Evolutionary conservation across 2,113 vertebrate genomes (phyloP).

Genomic region (Pagrus major): DNA sequence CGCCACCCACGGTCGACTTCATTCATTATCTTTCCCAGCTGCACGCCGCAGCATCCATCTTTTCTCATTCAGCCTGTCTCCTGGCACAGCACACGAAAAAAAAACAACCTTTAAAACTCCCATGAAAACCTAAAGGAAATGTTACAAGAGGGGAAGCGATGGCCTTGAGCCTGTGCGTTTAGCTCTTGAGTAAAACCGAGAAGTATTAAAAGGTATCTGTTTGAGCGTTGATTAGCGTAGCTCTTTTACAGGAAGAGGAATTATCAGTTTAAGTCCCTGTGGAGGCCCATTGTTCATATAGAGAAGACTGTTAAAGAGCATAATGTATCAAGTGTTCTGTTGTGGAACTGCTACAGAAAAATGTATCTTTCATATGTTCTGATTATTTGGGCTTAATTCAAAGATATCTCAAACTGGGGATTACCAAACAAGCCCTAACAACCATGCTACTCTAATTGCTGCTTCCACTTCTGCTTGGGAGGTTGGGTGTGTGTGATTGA

Average conservation of each 20-base stretch:
- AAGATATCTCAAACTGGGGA: slow-evolving; percentile 24
- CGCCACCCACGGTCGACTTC: slow-evolving; percentile 80
- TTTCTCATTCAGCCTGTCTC: slow-evolving; percentile 70
- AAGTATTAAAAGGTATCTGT: slow-evolving; percentile 29
- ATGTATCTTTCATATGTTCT: slow-evolving; percentile 24
- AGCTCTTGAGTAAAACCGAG: slow-evolving; percentile 2
- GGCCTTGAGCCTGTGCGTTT: slow-evolving; percentile 25
- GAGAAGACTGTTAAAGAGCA: slow-evolving; percentile 28
- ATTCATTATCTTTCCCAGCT: slow-evolving; percentile 83
- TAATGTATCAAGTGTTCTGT: slow-evolving; percentile 12
- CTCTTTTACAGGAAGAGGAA: slow-evolving; percentile 11
- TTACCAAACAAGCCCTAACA: slow-evolving; percentile 33
- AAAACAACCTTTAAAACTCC: slow-evolving; percentile 45
- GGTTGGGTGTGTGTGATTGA: slow-evolving; percentile 8
- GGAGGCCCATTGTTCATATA: slow-evolving; percentile 30
- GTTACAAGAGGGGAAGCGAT: slow-evolving; percentile 4
- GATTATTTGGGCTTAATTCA: slow-evolving; percentile 42
- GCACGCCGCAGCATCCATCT: slow-evolving; percentile 73
- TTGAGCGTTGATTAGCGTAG: slow-evolving; percentile 21
- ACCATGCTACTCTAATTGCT: slow-evolving; percentile 8
- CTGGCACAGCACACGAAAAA: slow-evolving; percentile 45
- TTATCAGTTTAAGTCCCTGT: slow-evolving; percentile 1
- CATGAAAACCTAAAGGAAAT: slow-evolving; percentile 25
- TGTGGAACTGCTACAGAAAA: slow-evolving; percentile 20
- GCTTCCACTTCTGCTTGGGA: background rate